Conservation (phyloP, 1,140 invertebrate species). For the Drosophila setifemur region DNA sequence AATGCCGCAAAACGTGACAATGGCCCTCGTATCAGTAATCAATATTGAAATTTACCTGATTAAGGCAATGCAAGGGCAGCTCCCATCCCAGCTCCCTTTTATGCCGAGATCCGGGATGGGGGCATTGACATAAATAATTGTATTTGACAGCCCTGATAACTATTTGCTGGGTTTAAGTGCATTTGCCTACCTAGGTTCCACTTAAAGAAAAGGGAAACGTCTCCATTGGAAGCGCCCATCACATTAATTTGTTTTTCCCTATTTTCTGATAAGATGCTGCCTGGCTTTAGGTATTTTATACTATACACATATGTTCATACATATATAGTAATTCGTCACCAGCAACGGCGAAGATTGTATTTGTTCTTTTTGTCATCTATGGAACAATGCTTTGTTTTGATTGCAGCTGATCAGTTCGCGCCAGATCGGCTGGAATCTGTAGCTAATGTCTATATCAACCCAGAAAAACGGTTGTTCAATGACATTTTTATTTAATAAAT, state of each 20-base stretch:
- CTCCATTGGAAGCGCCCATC: not conserved
- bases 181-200: slow-evolving; percentile 20
- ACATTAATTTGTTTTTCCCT: slow-evolving; percentile 3
- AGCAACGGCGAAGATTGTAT: slow-evolving; percentile 32
- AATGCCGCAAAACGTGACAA: slow-evolving; percentile 34
- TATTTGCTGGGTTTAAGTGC: slow-evolving; percentile 24
- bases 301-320: not conserved
- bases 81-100: slow-evolving; percentile 24
- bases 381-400: slow-evolving; percentile 56
- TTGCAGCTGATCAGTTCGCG: slow-evolving; percentile 8
- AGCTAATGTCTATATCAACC: not conserved
- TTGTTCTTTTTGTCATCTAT: slow-evolving; percentile 10
- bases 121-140: slow-evolving; percentile 48
- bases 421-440: not conserved
- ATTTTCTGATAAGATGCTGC: slow-evolving; percentile 14
- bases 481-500: not conserved
- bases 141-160: slow-evolving; percentile 25
- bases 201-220: slow-evolving; percentile 4
- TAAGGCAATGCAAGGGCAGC: slow-evolving; percentile 37
- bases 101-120: not conserved
- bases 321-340: slow-evolving; percentile 30
- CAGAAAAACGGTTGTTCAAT: not conserved
- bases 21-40: slow-evolving; percentile 29
- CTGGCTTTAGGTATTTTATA: not conserved
- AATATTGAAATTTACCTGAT: slow-evolving; percentile 57